phyloP scores from a whole-genome alignment of 2,888 invertebrate genomes.

The Lamproptera curius region DNA sequence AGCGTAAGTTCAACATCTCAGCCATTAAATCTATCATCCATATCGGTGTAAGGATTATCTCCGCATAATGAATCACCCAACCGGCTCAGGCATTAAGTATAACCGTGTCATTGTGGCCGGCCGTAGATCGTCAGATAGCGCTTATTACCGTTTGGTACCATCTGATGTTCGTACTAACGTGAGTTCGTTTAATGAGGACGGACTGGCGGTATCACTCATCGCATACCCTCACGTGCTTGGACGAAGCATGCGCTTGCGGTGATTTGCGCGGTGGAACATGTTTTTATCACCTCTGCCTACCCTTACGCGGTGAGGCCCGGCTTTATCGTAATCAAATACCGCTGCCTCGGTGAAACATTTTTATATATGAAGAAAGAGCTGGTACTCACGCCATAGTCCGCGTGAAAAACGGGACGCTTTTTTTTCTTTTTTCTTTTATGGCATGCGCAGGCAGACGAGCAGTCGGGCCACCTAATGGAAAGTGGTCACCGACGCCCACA shows the following conservation, averaged over 20 bases:
- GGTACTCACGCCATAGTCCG: too few relatives aligned
- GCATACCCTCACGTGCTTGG: conserved; percentile 25
- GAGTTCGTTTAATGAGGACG: conserved; percentile 22
- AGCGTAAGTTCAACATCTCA: neutral
- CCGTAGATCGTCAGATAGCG: conserved; percentile 14
- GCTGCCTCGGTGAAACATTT: too few relatives aligned
- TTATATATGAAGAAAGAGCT: too few relatives aligned
- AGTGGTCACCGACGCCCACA: too few relatives aligned
- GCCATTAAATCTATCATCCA: neutral
- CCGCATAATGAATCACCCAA: neutral
- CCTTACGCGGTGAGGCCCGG: too few relatives aligned
- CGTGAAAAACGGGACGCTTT: too few relatives aligned
- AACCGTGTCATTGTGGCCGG: neutral
- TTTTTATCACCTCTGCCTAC: conserved; percentile 12
- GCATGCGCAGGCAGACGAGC: too few relatives aligned
- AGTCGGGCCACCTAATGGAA: too few relatives aligned
- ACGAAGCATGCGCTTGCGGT: conserved; percentile 13
- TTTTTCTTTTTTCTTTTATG: too few relatives aligned
- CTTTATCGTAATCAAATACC: too few relatives aligned
- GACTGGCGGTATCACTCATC: conserved; percentile 21
- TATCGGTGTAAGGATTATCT: neutral
- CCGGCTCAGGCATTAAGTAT: too few relatives aligned
- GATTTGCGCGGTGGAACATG: conserved; percentile 5
- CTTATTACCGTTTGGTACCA: conserved; percentile 15
- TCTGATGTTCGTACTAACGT: conserved; percentile 15